Percentiles rank a stretch among this genome's conserved stretches.
Conservation (phyloP, 2,797 vertebrate species). For the Sorex maritimensis region DNA sequence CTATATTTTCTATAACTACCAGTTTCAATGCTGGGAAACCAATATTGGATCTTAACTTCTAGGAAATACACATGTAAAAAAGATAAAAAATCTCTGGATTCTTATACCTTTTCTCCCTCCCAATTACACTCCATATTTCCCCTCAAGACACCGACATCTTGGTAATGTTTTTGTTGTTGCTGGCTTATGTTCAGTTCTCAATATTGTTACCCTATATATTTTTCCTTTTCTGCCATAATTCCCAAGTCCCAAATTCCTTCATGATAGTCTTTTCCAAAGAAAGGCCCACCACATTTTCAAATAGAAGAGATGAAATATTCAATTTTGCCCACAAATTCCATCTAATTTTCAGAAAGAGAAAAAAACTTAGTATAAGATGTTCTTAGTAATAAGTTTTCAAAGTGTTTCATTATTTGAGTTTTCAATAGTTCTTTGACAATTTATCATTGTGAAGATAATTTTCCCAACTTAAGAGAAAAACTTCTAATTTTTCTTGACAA, state of each 20-base stretch:
- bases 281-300: conserved; percentile 57
- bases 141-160: conserved; percentile 44
- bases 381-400: conserved; percentile 33
- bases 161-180: conserved; percentile 47
- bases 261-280: conserved; percentile 59
- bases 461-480: conserved; percentile 52
- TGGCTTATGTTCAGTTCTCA: conserved; percentile 54
- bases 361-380: conserved; percentile 33
- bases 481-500: conserved; percentile 13
- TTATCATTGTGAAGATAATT: conserved; percentile 42
- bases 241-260: conserved; percentile 66
- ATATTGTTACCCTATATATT: conserved; percentile 4
- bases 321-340: conserved; percentile 43
- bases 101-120: conserved; percentile 50
- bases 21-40: conserved; percentile 64
- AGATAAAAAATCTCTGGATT: conserved; percentile 21
- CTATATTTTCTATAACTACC: conserved; percentile 9
- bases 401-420: background rate
- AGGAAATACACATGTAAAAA: conserved; percentile 57
- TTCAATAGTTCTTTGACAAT: conserved; percentile 19
- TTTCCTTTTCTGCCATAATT: background rate
- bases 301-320: conserved; percentile 37
- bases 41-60: conserved; percentile 52
- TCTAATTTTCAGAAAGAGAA: conserved; percentile 49
- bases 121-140: background rate